phyloP scores from a whole-genome alignment of 2,888 invertebrate genomes.

The Campoplex capitator region DNA sequence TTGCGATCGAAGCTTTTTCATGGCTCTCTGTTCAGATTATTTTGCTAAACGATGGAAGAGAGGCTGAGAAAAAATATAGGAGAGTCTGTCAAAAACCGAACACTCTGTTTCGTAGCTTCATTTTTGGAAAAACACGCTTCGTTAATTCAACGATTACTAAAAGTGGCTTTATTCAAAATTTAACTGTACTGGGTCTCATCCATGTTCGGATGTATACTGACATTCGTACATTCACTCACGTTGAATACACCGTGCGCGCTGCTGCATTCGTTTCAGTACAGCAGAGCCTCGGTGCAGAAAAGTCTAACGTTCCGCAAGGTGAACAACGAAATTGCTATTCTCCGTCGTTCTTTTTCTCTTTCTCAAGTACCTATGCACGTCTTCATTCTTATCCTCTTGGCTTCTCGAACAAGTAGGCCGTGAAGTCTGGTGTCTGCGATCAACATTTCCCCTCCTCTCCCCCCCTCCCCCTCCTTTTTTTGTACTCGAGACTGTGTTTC shows the following conservation, averaged over 20 bases:
- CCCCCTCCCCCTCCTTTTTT: too few species aligned
- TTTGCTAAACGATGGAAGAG: neutral
- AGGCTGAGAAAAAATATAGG: neutral
- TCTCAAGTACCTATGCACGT: conserved; percentile 40
- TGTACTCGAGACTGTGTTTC: conserved; percentile 14
- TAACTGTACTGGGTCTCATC: neutral
- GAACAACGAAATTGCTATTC: conserved; percentile 62
- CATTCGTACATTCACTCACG: neutral
- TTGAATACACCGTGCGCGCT: neutral
- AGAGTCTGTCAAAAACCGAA: neutral
- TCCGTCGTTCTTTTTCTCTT: conserved; percentile 54
- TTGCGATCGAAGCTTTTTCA: neutral
- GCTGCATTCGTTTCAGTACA: conserved; percentile 16
- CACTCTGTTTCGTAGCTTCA: neutral
- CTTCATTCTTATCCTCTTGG: conserved; percentile 41
- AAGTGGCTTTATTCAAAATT: neutral
- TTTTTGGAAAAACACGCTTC: neutral
- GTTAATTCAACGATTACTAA: conserved; percentile 10
- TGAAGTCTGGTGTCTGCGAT: conserved; percentile 68
- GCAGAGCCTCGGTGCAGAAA: conserved; percentile 28
- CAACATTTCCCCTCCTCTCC: conserved; percentile 62
- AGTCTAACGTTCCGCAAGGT: conserved; percentile 63
- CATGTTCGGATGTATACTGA: neutral
- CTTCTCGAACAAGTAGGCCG: conserved; percentile 62
- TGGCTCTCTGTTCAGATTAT: neutral